These are phyloP conservation scores for Papilio helenus DNA, from an alignment of 1,140 invertebrate genomes.

Conservation along the genomic window DNA sequence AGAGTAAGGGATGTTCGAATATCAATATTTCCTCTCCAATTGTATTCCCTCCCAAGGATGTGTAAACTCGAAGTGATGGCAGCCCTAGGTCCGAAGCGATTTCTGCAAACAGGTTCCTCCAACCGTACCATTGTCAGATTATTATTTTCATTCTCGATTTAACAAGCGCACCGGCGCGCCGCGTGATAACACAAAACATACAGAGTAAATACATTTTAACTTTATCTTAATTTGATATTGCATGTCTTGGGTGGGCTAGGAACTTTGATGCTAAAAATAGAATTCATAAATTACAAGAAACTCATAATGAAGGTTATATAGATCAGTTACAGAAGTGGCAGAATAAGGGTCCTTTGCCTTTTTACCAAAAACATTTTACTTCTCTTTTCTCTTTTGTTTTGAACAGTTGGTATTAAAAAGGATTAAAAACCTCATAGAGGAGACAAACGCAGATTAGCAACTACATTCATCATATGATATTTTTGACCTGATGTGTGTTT, in stretches of 20 bases:
- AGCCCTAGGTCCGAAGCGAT: not conserved
- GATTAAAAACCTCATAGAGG: not conserved
- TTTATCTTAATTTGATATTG: conserved; percentile 29
- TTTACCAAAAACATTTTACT: too few species aligned
- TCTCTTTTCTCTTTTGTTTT: not conserved
- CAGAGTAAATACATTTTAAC: conserved; percentile 27
- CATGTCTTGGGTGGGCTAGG: conserved; percentile 23
- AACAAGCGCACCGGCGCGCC: conserved; percentile 25
- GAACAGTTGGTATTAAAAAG: too few species aligned
- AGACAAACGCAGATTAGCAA: not conserved
- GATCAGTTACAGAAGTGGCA: not conserved
- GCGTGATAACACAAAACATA: conserved; percentile 35
- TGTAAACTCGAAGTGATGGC: not conserved
- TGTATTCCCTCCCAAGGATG: too few species aligned
- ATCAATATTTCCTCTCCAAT: too few species aligned
- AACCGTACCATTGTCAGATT: conserved; percentile 35
- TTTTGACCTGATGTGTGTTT: not conserved
- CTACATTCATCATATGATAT: not conserved
- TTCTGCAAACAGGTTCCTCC: conserved; percentile 36
- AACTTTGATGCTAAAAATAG: not conserved
- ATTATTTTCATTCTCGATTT: conserved; percentile 38
- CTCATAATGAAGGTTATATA: not conserved
- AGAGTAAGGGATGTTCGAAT: too few species aligned
- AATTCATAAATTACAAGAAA: not conserved
- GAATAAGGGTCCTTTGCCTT: too few species aligned